Percentiles rank a stretch among this genome's conserved stretches.
These are phyloP conservation scores for Hesperophylax magnus DNA, from an alignment of 1,140 invertebrate genomes.

Conservation along the genomic window DNA sequence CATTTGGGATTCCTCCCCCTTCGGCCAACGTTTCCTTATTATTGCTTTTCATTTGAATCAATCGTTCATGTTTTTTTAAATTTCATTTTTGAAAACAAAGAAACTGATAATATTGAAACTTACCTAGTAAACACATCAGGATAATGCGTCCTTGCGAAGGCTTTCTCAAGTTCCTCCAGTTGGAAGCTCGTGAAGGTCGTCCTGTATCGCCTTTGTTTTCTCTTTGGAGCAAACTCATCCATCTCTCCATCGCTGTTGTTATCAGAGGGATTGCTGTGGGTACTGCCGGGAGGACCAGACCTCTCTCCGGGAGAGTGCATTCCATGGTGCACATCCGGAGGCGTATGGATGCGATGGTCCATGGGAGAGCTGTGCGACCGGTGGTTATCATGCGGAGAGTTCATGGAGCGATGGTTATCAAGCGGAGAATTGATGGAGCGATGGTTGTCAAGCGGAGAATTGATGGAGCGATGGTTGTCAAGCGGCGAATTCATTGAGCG, in stretches of 20 bases:
- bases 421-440: conserved; percentile 26
- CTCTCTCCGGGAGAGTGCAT: conserved; percentile 61
- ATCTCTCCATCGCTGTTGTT: conserved; percentile 82
- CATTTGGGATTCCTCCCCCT: too few relatives aligned
- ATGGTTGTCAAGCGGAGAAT: conserved; percentile 37
- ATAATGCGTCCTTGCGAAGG: conserved; percentile 97
- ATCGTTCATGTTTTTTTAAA: too few relatives aligned
- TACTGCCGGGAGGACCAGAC: conserved; percentile 65
- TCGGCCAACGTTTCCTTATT: too few relatives aligned
- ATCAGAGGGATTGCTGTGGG: conserved; percentile 73
- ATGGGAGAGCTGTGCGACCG: conserved; percentile 27
- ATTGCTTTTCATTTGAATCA: too few relatives aligned
- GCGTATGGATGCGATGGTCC: conserved; percentile 50
- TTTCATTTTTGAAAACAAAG: too few relatives aligned
- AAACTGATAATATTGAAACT: conserved; percentile 57
- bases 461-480: conserved; percentile 10
- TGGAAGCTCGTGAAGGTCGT: conserved; percentile 97
- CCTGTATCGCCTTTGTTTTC: conserved; percentile 92
- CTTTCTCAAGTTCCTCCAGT: conserved; percentile 96
- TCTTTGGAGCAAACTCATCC: conserved; percentile 88
- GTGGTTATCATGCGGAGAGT: conserved; percentile 25
- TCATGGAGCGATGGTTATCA: conserved; percentile 4
- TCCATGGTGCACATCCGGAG: conserved; percentile 63
- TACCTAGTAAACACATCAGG: conserved; percentile 98
- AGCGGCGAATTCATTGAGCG: conserved; percentile 13